phyloP scores from a whole-genome alignment of 2,113 vertebrate genomes.

The Morone chrysops region DNA sequence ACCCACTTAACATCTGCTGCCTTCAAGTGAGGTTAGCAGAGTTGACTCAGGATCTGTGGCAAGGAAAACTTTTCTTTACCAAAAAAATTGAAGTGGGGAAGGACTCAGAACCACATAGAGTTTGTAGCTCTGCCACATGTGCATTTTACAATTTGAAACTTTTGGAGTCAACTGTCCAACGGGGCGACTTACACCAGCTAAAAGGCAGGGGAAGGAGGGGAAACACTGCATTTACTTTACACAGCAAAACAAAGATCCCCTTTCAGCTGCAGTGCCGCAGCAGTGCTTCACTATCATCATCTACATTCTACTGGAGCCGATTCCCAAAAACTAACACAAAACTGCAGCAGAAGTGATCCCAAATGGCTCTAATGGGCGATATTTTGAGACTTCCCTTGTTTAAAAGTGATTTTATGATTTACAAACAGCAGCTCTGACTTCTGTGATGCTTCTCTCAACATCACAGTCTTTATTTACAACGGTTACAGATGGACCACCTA shows the following conservation, averaged over 20 bases:
- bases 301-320: constrained; percentile 45
- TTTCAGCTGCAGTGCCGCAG: constrained; percentile 70
- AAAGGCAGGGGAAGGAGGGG: constrained; percentile 29
- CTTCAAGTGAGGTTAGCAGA: constrained; percentile 13
- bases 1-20: background rate
- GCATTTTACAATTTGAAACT: constrained; percentile 27
- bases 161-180: constrained; percentile 9
- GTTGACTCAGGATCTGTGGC: constrained; percentile 15
- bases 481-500: constrained; percentile 28
- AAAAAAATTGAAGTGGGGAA: background rate
- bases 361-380: background rate
- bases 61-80: constrained; percentile 6
- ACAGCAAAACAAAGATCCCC: constrained; percentile 76
- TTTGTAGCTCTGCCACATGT: constrained; percentile 23
- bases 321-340: background rate
- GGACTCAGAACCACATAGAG: background rate
- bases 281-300: constrained; percentile 45
- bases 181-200: constrained; percentile 1
- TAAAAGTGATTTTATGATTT: constrained; percentile 4
- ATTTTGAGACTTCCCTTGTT: constrained; percentile 5
- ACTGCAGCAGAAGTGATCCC: background rate
- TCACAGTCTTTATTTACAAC: constrained; percentile 26
- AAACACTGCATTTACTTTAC: constrained; percentile 62
- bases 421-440: background rate
- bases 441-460: constrained; percentile 10